These are phyloP conservation scores for Plebejus melissa DNA, from an alignment of 2,888 invertebrate genomes.

Conservation along the genomic window DNA sequence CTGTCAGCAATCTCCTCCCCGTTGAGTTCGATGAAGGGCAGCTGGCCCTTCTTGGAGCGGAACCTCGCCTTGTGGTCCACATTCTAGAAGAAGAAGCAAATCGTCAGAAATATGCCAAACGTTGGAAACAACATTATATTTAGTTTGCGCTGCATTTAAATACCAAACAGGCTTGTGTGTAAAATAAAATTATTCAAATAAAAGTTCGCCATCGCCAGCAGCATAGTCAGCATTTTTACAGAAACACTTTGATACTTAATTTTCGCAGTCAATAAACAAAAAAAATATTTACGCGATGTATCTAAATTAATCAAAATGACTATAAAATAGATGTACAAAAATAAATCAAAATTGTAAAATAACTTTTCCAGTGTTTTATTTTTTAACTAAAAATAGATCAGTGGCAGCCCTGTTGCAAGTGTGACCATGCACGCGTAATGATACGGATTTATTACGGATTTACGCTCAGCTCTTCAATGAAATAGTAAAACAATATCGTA, in stretches of 20 bases:
- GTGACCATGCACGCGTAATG: background rate
- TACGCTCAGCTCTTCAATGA: background rate
- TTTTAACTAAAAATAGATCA: background rate
- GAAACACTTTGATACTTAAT: no score
- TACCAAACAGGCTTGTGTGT: no score
- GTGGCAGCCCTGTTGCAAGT: background rate
- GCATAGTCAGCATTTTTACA: no score
- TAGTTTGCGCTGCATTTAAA: no score
- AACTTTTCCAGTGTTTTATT: background rate
- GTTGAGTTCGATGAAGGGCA: constrained; percentile 96
- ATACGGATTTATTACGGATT: background rate
- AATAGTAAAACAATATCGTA: background rate
- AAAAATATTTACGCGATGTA: no score
- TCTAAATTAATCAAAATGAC: no score
- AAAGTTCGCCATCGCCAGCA: no score
- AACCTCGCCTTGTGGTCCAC: constrained; percentile 96
- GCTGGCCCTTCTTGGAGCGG: constrained; percentile 95
- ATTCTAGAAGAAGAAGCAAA: constrained; percentile 80
- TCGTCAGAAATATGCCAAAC: background rate
- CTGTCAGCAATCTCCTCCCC: constrained; percentile 97
- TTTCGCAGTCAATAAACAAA: no score
- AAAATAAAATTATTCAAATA: no score
- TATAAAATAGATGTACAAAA: no score
- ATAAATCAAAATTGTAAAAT: background rate
- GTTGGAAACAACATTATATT: background rate